Base-by-base conservation (phyloP, 1,140 invertebrate genomes). In the Pseudomyrmex flavicornis region DNA sequence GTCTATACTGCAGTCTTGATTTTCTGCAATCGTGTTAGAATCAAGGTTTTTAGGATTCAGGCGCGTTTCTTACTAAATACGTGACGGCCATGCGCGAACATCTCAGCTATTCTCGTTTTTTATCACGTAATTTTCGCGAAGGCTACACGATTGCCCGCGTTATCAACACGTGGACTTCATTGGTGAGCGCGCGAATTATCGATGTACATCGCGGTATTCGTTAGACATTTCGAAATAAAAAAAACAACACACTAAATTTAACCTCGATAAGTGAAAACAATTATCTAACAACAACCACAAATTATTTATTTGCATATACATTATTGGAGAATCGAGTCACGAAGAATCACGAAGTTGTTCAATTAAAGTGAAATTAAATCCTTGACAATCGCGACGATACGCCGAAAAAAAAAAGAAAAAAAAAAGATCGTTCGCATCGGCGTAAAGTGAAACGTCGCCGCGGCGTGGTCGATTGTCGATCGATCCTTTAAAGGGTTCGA, bases 371-470 rank as follows among this genome's bases (percentile, higher is more conserved):
- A 50, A 61, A 50, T 72, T 20, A 56, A 48, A 58, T 2, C 2
- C 54, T 20, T 22, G 10, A 15, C 65, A n/a, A 50, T 70, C 10
- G 22, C 35, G 35, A 72, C 9, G 20, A 35, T 61, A 15, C 54
- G n/a, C 15, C 5, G 44, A 74, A 74, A 2, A 52, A n/a, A 65
- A 65, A 65, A 65, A 2, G 13, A 65, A 65, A 65, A 2, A 50
- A n/a, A 65, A 65, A 65, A 65, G 35, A 7, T 22, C 46, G 46
- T 50, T 79, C 15, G n/a, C 44, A 52, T 12, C 46, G n/a, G n/a
- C 26, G 63, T 74, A 89, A 90, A 90, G 85, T 90, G 79, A 83
- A 91, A 91, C 76, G 69, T 87, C 80, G 68, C 82, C 83, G 46
- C 35, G 52, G 75, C 69, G 7, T 56, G 73, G 63, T 58, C 56